Conservation (phyloP, 2,888 invertebrate genomes). For the Drosophila nr. medialis region DNA sequence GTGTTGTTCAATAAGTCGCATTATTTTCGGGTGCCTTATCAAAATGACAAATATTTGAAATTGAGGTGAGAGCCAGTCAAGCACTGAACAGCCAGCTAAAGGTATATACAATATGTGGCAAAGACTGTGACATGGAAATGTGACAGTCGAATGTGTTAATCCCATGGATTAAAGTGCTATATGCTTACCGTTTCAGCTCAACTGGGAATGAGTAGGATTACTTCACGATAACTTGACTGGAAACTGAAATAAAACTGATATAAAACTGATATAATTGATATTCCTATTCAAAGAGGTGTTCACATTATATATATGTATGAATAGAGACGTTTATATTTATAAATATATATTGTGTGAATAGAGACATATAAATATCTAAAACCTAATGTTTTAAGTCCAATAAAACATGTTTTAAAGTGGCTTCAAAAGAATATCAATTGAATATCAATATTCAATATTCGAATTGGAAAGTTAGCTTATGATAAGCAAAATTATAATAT, state of each 20-base stretch:
- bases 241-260: neutral
- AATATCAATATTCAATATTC: neutral
- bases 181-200: neutral
- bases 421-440: neutral
- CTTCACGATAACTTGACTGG: neutral
- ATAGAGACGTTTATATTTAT: neutral
- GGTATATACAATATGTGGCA: constrained; percentile 22
- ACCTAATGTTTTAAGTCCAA: neutral
- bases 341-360: neutral
- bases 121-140: constrained; percentile 13
- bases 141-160: constrained; percentile 4
- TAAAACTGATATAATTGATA: neutral
- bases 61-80: constrained; percentile 56
- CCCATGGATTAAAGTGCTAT: neutral
- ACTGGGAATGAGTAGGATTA: neutral
- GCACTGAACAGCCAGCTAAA: neutral
- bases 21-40: constrained; percentile 63
- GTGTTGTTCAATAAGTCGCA: constrained; percentile 33
- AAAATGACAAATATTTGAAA: constrained; percentile 74
- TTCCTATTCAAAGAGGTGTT: neutral
- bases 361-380: neutral
- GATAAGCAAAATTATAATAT: neutral
- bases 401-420: neutral
- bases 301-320: neutral
- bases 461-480: neutral